Percentiles rank a stretch among this genome's conserved stretches.
Evolutionary conservation across 2,113 vertebrate genomes (phyloP).

Genomic region (Phainopepla nitens): DNA sequence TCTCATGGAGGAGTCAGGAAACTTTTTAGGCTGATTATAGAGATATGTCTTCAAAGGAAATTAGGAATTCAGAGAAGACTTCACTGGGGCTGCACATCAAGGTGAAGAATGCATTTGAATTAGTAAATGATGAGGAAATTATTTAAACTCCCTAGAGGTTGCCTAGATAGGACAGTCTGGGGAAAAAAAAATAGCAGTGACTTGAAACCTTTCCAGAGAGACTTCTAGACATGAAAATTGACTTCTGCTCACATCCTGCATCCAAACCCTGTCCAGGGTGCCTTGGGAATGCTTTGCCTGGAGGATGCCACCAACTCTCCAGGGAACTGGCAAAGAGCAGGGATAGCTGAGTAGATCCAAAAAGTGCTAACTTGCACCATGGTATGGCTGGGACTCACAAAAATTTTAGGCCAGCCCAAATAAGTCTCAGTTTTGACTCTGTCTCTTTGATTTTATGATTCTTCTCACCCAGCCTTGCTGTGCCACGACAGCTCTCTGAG

Average conservation of each 20-base stretch:
- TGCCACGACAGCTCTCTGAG: background rate
- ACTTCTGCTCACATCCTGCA: background rate
- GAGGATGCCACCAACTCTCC: background rate
- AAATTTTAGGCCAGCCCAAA: background rate
- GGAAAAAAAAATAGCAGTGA: background rate
- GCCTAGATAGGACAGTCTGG: background rate
- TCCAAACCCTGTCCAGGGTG: background rate
- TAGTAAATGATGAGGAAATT: background rate
- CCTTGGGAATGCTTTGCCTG: background rate
- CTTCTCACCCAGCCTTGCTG: no score
- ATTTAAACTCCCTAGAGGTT: background rate
- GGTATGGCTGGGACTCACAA: background rate
- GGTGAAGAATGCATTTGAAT: conserved; percentile 25
- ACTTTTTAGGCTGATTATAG: background rate
- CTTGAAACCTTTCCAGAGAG: conserved; percentile 24
- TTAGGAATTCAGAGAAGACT: background rate
- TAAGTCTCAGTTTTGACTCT: background rate
- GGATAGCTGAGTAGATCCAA: background rate
- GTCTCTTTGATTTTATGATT: background rate
- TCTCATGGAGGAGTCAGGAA: background rate
- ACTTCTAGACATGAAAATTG: background rate
- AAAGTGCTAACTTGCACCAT: background rate
- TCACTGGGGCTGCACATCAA: conserved; percentile 2
- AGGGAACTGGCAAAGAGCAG: background rate
- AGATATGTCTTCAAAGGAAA: conserved; percentile 1